Conservation (phyloP, 2,888 invertebrate species). For the Argynnis bischoffii region DNA sequence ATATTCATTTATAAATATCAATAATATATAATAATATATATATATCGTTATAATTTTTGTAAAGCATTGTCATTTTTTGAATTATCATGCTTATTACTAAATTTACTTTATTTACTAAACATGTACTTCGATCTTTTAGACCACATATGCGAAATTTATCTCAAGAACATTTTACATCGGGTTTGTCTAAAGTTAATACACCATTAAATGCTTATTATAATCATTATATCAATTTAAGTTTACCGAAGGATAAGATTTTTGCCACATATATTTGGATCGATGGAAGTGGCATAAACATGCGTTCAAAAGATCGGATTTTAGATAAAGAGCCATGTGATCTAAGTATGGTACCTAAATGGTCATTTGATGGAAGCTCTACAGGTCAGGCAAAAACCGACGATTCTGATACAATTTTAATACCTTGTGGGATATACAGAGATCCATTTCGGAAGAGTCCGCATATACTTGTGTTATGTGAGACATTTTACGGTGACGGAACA, state of each 20-base stretch:
- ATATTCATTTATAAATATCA: too few species aligned
- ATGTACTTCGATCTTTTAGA: background rate
- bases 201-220: constrained; percentile 55
- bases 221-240: constrained; percentile 69
- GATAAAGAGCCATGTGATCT: constrained; percentile 81
- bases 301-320: constrained; percentile 86
- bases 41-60: background rate
- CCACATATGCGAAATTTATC: constrained; percentile 21
- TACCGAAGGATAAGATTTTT: constrained; percentile 82
- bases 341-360: constrained; percentile 88
- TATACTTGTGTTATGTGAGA: constrained; percentile 93
- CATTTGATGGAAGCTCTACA: constrained; percentile 97
- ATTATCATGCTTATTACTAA: constrained; percentile 26
- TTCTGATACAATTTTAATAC: constrained; percentile 93
- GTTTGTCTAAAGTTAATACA: constrained; percentile 44
- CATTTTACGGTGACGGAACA: constrained; percentile 87
- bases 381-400: constrained; percentile 91
- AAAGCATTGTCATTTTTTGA: background rate
- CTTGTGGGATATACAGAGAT: constrained; percentile 94
- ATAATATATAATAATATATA: background rate
- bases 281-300: constrained; percentile 87
- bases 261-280: constrained; percentile 91
- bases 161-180: constrained; percentile 41
- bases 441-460: constrained; percentile 94
- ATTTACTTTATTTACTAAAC: constrained; percentile 12